A percentile compares a stretch with the other conserved stretches of the same genome.
Evolutionary conservation across 2,113 vertebrate genomes (phyloP).

Genomic region (Hystrix brachyura): DNA sequence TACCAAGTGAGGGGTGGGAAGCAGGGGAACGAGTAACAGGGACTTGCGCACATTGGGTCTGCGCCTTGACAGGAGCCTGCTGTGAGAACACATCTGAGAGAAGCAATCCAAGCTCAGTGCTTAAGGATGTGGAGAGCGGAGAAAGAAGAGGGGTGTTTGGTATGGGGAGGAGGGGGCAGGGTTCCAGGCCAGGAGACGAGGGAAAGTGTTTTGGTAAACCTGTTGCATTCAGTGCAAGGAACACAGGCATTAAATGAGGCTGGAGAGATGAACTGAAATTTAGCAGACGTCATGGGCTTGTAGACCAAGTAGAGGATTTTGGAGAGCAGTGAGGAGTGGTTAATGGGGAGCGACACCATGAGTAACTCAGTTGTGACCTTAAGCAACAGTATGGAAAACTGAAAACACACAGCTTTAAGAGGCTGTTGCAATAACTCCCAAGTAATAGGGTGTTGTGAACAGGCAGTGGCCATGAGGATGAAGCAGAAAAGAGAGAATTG

Average conservation of each 20-base stretch:
- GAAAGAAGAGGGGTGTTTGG: background rate
- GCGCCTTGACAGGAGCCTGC: background rate
- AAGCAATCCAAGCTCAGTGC: background rate
- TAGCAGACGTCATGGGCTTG: background rate
- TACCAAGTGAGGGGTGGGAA: no score
- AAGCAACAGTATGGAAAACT: background rate
- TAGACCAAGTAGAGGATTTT: background rate
- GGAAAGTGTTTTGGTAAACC: background rate
- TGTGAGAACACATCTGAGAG: background rate
- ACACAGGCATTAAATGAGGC: background rate
- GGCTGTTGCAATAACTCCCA: background rate
- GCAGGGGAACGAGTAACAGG: background rate
- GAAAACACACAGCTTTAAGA: background rate
- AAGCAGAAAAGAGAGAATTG: background rate
- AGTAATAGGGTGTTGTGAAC: background rate
- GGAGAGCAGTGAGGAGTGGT: background rate
- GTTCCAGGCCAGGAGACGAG: background rate
- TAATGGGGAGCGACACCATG: background rate
- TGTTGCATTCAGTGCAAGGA: background rate
- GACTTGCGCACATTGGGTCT: background rate
- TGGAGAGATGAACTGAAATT: background rate
- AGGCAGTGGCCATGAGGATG: background rate
- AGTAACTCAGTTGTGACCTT: background rate
- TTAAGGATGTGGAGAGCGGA: background rate
- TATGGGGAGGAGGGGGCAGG: background rate